These are phyloP conservation scores for Lacerta agilis DNA, from an alignment of 2,797 vertebrate species.

Conservation along the genomic window DNA sequence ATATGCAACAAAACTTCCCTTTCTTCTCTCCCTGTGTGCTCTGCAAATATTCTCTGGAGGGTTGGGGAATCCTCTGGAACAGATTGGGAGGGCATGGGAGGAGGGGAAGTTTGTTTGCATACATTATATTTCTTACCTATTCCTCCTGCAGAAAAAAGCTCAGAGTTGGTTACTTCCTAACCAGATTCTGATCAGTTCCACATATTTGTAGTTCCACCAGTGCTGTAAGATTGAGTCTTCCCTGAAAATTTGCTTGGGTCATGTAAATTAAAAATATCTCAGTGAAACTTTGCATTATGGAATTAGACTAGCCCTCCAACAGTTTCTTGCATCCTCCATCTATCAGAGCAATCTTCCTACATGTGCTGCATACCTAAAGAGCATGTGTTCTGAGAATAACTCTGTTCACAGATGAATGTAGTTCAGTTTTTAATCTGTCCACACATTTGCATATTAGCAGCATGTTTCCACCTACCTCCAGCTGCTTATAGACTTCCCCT, in stretches of 20 bases:
- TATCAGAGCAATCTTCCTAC: conserved; percentile 45
- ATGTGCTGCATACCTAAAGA: background rate
- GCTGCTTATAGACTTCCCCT: conserved; percentile 85
- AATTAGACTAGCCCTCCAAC: conserved; percentile 19
- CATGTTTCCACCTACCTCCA: conserved; percentile 82
- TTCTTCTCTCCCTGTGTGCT: too few relatives aligned
- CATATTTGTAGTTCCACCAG: background rate
- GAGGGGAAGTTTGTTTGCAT: too few relatives aligned
- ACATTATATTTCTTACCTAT: background rate
- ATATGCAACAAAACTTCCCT: too few relatives aligned
- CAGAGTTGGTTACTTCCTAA: background rate
- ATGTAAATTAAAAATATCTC: conserved; percentile 37
- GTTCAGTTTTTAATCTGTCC: background rate
- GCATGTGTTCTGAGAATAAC: background rate
- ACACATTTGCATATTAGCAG: background rate
- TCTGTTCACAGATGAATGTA: background rate
- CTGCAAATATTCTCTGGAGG: too few relatives aligned
- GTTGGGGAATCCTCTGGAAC: too few relatives aligned
- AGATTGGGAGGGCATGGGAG: too few relatives aligned
- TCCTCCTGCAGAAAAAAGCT: background rate
- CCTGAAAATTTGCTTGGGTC: background rate
- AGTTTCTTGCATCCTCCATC: conserved; percentile 28
- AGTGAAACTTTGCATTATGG: conserved; percentile 26
- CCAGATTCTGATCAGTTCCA: background rate
- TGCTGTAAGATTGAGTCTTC: background rate